Evolutionary conservation across 2,888 invertebrate species (phyloP).

Genomic region (Halocaridina rubra): DNA sequence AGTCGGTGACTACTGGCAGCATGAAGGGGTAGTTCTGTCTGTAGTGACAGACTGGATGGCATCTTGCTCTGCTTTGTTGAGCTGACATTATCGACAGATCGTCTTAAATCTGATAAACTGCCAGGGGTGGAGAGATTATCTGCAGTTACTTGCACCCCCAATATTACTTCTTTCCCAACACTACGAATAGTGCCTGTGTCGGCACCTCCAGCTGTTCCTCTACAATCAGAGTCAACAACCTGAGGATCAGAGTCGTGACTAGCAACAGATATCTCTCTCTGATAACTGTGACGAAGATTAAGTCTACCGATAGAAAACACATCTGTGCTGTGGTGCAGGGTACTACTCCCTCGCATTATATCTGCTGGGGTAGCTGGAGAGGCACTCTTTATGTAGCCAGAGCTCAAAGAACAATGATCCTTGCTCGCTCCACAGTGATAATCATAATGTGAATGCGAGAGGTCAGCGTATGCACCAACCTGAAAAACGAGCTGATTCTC

Average conservation of each 20-base stretch:
- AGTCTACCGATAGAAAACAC: constrained; percentile 15
- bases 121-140: constrained; percentile 76
- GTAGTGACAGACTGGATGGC: constrained; percentile 62
- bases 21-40: constrained; percentile 61
- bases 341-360: not conserved
- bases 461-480: constrained; percentile 73
- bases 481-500: constrained; percentile 88
- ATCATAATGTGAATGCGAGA: constrained; percentile 38
- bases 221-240: constrained; percentile 24
- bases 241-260: constrained; percentile 51
- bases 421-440: constrained; percentile 7
- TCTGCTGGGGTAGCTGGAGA: constrained; percentile 53
- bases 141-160: constrained; percentile 70
- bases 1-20: constrained; percentile 36
- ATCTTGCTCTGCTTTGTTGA: constrained; percentile 49
- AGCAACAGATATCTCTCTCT: constrained; percentile 43
- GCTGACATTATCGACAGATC: constrained; percentile 80
- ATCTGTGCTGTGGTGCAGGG: constrained; percentile 26
- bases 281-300: constrained; percentile 36
- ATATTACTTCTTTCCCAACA: constrained; percentile 63
- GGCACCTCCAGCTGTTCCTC: constrained; percentile 7
- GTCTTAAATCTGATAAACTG: constrained; percentile 86
- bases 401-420: constrained; percentile 43
- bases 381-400: constrained; percentile 51
- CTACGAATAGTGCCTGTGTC: constrained; percentile 2